Conservation (phyloP, 1,140 invertebrate genomes). For the Eufriesea mexicana region DNA sequence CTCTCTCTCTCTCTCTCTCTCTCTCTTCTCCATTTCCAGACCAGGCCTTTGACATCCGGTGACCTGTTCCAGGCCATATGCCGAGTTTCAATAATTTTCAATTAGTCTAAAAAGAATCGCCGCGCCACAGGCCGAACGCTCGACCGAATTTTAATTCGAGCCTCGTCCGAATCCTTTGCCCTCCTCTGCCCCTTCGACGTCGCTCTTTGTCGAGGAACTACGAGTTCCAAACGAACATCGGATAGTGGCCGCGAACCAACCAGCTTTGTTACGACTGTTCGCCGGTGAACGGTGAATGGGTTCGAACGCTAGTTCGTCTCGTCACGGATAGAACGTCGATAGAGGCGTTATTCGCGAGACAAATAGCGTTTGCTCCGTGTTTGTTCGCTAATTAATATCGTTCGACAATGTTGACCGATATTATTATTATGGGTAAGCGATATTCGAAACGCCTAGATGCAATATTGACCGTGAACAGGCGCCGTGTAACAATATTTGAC, state of each 20-base stretch:
- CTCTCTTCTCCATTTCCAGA: not conserved
- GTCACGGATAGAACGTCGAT: not conserved
- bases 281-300: not conserved
- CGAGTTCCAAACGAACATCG: not conserved
- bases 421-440: constrained; percentile 14
- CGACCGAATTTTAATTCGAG: constrained; percentile 38
- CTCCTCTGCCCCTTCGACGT: not conserved
- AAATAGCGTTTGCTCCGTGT: not conserved
- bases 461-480: not conserved
- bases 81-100: constrained; percentile 57
- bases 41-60: constrained; percentile 54
- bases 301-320: not conserved
- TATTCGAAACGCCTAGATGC: too few species aligned
- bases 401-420: constrained; percentile 7
- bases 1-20: not conserved
- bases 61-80: constrained; percentile 63
- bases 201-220: not conserved
- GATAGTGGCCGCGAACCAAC: not conserved
- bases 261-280: not conserved
- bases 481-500: not conserved
- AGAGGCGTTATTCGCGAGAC: constrained; percentile 10
- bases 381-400: constrained; percentile 10
- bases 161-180: constrained; percentile 6
- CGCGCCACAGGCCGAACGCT: not conserved
- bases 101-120: constrained; percentile 43